Evolutionary conservation across 2,888 invertebrate species (phyloP).

Genomic region (Pterostichus madidus): DNA sequence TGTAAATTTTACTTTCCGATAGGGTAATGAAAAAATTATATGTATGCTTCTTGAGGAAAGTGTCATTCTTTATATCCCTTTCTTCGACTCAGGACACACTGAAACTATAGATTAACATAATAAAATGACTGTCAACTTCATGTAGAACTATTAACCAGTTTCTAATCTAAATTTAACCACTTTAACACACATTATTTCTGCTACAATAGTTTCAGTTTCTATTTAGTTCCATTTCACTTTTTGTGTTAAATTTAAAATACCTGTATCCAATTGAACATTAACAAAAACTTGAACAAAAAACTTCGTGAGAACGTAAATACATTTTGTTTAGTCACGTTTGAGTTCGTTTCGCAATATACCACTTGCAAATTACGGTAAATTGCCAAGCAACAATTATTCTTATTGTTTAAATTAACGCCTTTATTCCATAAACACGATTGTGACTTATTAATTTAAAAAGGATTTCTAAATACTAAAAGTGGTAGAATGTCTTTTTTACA

Average conservation of each 20-base stretch:
- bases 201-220: slow-evolving; percentile 21
- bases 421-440: neutral
- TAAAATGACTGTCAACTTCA: neutral
- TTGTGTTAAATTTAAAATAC: slow-evolving; percentile 7
- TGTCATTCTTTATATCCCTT: too few relatives aligned
- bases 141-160: slow-evolving; percentile 2
- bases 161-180: slow-evolving; percentile 32
- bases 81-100: too few relatives aligned
- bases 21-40: too few relatives aligned
- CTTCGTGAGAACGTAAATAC: slow-evolving; percentile 32
- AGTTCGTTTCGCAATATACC: neutral
- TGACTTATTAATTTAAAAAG: neutral
- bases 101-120: too few relatives aligned
- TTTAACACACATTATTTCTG: slow-evolving; percentile 28
- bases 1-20: too few relatives aligned
- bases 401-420: neutral
- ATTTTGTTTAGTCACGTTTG: slow-evolving; percentile 34
- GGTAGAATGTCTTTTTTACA: neutral
- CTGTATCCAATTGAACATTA: slow-evolving; percentile 27
- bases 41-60: too few relatives aligned
- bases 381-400: neutral
- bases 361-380: slow-evolving; percentile 30
- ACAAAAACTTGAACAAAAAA: slow-evolving; percentile 32
- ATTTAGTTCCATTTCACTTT: neutral
- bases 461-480: neutral